A percentile compares a stretch with the other conserved stretches of the same genome.
phyloP scores from a whole-genome alignment of 2,888 invertebrate species.

The Spodoptera exigua region DNA sequence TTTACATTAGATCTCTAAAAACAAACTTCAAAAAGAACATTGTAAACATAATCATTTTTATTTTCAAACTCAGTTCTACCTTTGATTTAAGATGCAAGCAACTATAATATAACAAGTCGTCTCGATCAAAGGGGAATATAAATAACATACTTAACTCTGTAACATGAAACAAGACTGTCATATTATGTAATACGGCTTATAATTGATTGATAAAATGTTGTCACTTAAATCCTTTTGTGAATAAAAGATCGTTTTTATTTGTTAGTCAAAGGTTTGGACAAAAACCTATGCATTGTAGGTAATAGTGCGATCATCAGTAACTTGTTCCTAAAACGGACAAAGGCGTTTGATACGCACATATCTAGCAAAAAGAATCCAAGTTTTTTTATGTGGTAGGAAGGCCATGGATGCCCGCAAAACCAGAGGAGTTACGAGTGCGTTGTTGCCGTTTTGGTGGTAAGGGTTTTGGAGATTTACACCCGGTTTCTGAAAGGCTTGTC shows the following conservation, averaged over 20 bases:
- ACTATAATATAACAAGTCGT: conserved; percentile 15
- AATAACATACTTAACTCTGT: conserved; percentile 18
- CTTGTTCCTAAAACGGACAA: no score
- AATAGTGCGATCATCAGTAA: no score
- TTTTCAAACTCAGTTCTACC: conserved; percentile 9
- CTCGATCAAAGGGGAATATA: conserved; percentile 48
- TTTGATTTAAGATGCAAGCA: conserved; percentile 28
- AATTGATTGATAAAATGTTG: conserved; percentile 33
- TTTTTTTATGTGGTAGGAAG: no score
- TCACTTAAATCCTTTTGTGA: conserved; percentile 17
- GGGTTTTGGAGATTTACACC: no score
- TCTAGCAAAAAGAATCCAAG: no score
- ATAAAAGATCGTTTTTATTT: conserved; percentile 23
- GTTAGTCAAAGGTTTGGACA: not conserved
- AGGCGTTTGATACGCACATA: no score
- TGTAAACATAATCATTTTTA: conserved; percentile 32
- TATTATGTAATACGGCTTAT: conserved; percentile 36
- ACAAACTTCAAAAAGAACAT: conserved; percentile 29
- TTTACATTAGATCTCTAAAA: no score
- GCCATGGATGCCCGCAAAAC: no score
- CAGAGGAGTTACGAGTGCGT: no score
- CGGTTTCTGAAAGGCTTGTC: no score
- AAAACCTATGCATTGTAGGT: no score
- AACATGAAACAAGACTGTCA: conserved; percentile 20
- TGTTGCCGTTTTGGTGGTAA: no score